Evolutionary conservation across 2,888 invertebrate species (phyloP).

Genomic region (Drosophila algonquin): DNA sequence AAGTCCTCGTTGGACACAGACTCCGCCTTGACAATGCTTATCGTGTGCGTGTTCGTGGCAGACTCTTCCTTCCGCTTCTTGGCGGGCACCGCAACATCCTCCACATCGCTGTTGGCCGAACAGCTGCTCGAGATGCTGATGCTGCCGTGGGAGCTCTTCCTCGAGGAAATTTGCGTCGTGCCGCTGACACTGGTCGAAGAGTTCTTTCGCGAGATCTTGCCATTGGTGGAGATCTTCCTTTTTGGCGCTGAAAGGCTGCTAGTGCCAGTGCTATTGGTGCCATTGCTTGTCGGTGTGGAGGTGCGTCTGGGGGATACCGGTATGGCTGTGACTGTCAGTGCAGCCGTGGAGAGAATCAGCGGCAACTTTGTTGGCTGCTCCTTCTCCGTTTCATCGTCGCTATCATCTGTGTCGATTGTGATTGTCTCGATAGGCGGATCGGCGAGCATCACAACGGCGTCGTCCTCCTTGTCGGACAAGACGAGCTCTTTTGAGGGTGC

Average conservation of each 20-base stretch:
- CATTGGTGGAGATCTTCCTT: background rate
- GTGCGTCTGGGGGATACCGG: background rate
- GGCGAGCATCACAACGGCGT: conserved; percentile 59
- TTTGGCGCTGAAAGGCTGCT: background rate
- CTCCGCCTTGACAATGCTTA: conserved; percentile 65
- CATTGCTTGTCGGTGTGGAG: background rate
- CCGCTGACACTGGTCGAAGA: conserved; percentile 13
- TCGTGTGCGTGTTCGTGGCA: conserved; percentile 9
- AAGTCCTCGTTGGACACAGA: conserved; percentile 68
- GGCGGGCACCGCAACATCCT: conserved; percentile 42
- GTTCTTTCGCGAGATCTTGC: conserved; percentile 7
- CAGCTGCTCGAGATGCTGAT: conserved; percentile 35
- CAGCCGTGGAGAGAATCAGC: conserved; percentile 4
- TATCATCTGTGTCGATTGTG: conserved; percentile 65
- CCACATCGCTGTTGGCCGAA: conserved; percentile 59
- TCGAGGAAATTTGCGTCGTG: conserved; percentile 24
- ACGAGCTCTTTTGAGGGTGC: background rate
- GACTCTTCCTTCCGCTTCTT: conserved; percentile 11
- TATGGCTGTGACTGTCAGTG: conserved; percentile 5
- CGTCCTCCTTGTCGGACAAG: conserved; percentile 59
- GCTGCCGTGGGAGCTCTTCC: conserved; percentile 49
- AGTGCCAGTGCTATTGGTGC: background rate
- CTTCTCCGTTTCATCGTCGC: conserved; percentile 51
- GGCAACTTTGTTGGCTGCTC: conserved; percentile 1
- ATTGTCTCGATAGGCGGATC: conserved; percentile 65